Evolutionary conservation across 2,888 invertebrate species (phyloP).

Genomic region (Yponomeuta malinellus): DNA sequence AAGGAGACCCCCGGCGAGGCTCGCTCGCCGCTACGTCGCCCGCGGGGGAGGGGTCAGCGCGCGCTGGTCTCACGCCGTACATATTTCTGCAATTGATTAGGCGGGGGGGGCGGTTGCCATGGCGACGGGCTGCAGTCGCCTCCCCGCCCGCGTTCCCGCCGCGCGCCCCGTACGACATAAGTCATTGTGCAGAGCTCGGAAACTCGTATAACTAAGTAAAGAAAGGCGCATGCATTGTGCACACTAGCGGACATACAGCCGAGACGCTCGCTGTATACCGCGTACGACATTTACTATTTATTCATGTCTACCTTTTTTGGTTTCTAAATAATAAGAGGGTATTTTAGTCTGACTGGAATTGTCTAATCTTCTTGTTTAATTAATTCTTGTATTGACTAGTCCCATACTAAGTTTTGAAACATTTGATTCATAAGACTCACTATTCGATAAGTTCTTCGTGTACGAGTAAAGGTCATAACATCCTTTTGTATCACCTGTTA

Average conservation of each 20-base stretch:
- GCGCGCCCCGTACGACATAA: constrained; percentile 23
- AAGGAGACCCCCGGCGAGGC: constrained; percentile 31
- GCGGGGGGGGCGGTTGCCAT: constrained; percentile 69
- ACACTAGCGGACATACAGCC: not conserved
- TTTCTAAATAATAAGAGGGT: no score
- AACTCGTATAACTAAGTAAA: constrained; percentile 24
- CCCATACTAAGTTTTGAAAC: no score
- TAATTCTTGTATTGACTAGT: no score
- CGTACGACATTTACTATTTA: not conserved
- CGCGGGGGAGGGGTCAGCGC: constrained; percentile 30
- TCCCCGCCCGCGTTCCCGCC: constrained; percentile 33
- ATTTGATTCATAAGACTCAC: no score
- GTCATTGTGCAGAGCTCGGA: constrained; percentile 35
- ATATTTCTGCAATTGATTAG: constrained; percentile 77
- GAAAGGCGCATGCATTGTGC: constrained; percentile 32
- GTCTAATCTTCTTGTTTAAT: no score
- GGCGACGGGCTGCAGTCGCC: constrained; percentile 36
- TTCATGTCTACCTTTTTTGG: not conserved
- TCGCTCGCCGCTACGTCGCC: constrained; percentile 23
- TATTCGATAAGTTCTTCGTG: no score
- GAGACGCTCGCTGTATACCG: not conserved
- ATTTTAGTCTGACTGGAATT: no score
- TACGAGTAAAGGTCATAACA: no score
- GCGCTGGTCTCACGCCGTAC: constrained; percentile 56
- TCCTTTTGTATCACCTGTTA: no score